Base-by-base conservation (phyloP, 2,113 vertebrate genomes). In the Etia nguti region DNA sequence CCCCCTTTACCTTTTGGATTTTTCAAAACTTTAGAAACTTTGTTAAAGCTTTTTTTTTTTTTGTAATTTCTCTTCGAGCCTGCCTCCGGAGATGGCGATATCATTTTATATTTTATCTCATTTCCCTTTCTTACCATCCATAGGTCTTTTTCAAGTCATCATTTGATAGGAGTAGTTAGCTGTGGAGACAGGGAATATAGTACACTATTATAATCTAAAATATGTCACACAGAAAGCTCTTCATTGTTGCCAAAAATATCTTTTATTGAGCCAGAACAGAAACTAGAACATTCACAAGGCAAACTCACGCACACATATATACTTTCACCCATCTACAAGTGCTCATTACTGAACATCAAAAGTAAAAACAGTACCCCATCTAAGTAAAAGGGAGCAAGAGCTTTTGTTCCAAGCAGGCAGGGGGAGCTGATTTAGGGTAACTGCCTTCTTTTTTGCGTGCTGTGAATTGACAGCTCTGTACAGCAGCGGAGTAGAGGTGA, bases 211-310 rank as follows among this genome's bases (percentile, higher is more conserved):
- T 89, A 91, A 95, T 91, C 91, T 91, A 85, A 94, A 89, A 88
- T 90, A 93, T 65, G 92, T 94, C 92, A 93, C 90, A 88, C 91
- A 92, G 90, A 95, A 96, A 96, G 93, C 93, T 96, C 95, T 93
- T 96, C 93, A 94, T 93, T 95, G 96, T 96, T 96, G 96, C 96
- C 96, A 97, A 97, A 97, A 96, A 96, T 95, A 93, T 88, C 29
- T 95, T 95, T 95, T 96, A 92, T 96, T 95, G 94, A 96, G 95
- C 96, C 96, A 96, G 96, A 95, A 95, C 92, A 94, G 89, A 94
- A 95, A 96, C 90, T 93, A 94, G 92, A 96, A 94, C 90, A 90
- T 90, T 93, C 83, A 88, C 87, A 89, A 92, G 79, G 80, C 86
- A 87, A 84, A 86, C 41, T 82, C 57, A 82, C 52, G 87, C 59